Evolutionary conservation across 2,113 vertebrate species (phyloP), one percentile per base, ranked within the genome.

Genomic region (Chaenogobius annularis): DNA sequence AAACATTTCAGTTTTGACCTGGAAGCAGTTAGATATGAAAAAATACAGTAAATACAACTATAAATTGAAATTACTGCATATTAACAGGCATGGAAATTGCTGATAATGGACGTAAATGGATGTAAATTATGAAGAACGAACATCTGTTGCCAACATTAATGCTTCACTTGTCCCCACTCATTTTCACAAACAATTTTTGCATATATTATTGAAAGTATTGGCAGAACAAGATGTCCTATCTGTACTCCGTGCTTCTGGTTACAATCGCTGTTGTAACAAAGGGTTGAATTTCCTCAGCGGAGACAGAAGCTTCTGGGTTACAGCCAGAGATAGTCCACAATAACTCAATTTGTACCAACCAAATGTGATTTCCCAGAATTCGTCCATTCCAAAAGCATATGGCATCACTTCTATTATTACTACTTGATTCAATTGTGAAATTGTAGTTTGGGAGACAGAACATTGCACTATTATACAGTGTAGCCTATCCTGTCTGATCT

Each of bases 311-410:
- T 19, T 43, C 31, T 63, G 35, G 61, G n/a, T 19, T 63, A 40
- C 15, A 10, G 61, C 61, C 35, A 63, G 15, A 63, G 61, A 63
- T 63, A 40, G 35, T 63, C n/a, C 17, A 43, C 31, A 63, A 40
- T 63, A 63, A 63, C 61, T 40, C 17, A 63, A 37, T 61, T 58
- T 31, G 17, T 10, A 11, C 61, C 11, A 10, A 35, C 17, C 31
- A 63, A 63, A 63, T 63, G 35, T 11, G 17, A 31, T 61, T 61
- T 61, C 58, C 58, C 58, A 35, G 58, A 61, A 61, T 61, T 61
- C 58, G 35, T 2, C 23, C 12, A 5, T 13, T n/a, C 40, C 37
- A 17, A 20, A 65, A 43, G 19, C 40, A 43, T 20, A n/a, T 65
- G 31, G 17, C 62, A 9, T 65, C 40, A 61, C 23, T 65, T 44